Evolutionary conservation across 2,888 invertebrate species (phyloP), one percentile per base, ranked within the genome.

Genomic region (Brachylomia viminalis): DNA sequence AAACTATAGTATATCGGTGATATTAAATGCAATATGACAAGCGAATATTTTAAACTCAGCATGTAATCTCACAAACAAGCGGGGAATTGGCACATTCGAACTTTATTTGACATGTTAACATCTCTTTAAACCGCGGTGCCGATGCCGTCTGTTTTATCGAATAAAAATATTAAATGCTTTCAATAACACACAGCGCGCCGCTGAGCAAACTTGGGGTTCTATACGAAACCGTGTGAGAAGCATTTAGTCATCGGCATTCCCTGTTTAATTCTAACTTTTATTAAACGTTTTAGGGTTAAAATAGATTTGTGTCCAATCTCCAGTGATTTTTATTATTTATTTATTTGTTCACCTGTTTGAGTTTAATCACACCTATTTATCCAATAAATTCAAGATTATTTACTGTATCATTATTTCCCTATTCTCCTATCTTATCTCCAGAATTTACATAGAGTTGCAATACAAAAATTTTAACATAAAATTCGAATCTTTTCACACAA

Each of bases 161-260:
- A 91, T 92, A 91, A 93, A 90, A 93, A 90, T 92, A 92, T 92
- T 92, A 91, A 90, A 92, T 89, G 85, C 83, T 86, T 89, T 91
- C 88, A 88, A 91, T 93, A 93, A 90, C 89, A 90, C 89, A 92
- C 90, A 90, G 90, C 90, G 90, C 88, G 91, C 92, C 90, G 89
- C 88, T n/a, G 59, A 62, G 27, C 62, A 23, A 77, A 61, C 23
- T 86, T 86, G 83, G 87, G 86, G 88, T 81, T 87, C 83, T 72
- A 72, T 75, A 74, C 38, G 49, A 75, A 75, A 45, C 20, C 62
- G 27, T 67, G 6, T 70, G 54, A 30, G 62, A 84, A 77, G 7
- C 72, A 75, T 58, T 49, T 59, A 75, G 77, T 87, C 85, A 84
- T 73, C 15, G n/a, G 13, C 7, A 66, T 67, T 52, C 20, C 33